These are phyloP conservation scores for Chrysogorgia sp. DNA, from an alignment of 92 coral and sea anemone genomes.

Conservation along the genomic window DNA sequence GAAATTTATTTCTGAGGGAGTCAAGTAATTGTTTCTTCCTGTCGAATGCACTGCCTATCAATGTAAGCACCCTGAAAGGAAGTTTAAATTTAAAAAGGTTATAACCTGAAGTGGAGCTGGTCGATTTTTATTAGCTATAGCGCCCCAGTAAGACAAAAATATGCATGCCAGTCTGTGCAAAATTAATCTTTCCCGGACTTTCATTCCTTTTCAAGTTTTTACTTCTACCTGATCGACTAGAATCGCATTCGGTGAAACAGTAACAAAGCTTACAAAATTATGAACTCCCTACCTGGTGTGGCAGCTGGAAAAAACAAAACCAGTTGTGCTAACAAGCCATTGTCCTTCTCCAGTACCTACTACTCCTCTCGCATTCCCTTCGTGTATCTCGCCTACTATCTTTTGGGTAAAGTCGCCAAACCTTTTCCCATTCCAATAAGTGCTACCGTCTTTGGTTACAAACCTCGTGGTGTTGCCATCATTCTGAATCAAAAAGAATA, in stretches of 20 bases:
- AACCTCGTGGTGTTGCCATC: no score
- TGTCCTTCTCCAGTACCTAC: background rate
- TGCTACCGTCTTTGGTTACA: background rate
- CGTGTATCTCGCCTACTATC: conserved; percentile 9
- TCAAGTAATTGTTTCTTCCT: conserved; percentile 5
- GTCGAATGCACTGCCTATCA: conserved; percentile 6
- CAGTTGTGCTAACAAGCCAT: conserved; percentile 13
- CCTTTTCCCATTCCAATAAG: background rate
- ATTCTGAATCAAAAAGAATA: no score
- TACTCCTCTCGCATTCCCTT: background rate
- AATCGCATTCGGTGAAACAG: background rate
- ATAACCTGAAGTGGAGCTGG: no score
- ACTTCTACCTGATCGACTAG: no score
- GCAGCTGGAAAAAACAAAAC: background rate
- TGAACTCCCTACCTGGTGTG: background rate
- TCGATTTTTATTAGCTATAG: no score
- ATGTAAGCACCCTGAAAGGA: background rate
- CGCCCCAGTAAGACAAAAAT: no score
- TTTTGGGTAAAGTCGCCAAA: conserved; percentile 3
- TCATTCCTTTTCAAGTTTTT: no score
- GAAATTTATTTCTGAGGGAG: background rate
- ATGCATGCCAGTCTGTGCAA: no score
- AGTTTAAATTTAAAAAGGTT: background rate
- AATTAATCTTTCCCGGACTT: no score
- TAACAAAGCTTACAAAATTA: no score